A percentile compares a stretch with the other conserved stretches of the same genome.
These are phyloP conservation scores for Balanococcus diminutus DNA, from an alignment of 2,888 invertebrate genomes.

Conservation along the genomic window DNA sequence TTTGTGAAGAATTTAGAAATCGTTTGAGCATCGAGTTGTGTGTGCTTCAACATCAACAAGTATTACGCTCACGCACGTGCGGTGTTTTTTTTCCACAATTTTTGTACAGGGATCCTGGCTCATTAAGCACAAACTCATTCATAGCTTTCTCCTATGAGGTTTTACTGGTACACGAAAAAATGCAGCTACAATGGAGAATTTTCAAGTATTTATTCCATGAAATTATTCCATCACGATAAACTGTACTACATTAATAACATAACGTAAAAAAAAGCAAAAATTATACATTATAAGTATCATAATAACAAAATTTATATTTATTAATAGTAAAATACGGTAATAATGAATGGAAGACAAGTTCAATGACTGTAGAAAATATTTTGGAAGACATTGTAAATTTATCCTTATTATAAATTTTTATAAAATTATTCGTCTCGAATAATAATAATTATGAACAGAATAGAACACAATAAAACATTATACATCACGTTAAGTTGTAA, in stretches of 20 bases:
- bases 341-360: background rate
- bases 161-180: too few species aligned
- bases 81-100: too few species aligned
- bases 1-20: too few species aligned
- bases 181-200: background rate
- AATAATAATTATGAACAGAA: constrained; percentile 8
- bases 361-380: constrained; percentile 15
- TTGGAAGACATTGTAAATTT: constrained; percentile 25
- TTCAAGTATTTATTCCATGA: background rate
- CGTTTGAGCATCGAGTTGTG: too few species aligned
- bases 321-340: background rate
- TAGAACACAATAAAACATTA: constrained; percentile 24
- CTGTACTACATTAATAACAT: background rate
- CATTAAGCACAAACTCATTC: too few species aligned
- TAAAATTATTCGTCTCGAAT: background rate
- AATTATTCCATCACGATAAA: background rate
- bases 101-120: too few species aligned
- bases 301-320: background rate
- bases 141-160: background rate
- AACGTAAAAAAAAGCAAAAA: background rate
- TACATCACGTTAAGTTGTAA: background rate
- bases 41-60: too few species aligned
- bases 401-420: constrained; percentile 15
- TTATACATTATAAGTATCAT: background rate
- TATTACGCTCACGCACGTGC: too few species aligned